Evolutionary conservation across 2,113 vertebrate species (phyloP), one percentile per base, ranked within the genome.

Genomic region (Chaetops frenatus): DNA sequence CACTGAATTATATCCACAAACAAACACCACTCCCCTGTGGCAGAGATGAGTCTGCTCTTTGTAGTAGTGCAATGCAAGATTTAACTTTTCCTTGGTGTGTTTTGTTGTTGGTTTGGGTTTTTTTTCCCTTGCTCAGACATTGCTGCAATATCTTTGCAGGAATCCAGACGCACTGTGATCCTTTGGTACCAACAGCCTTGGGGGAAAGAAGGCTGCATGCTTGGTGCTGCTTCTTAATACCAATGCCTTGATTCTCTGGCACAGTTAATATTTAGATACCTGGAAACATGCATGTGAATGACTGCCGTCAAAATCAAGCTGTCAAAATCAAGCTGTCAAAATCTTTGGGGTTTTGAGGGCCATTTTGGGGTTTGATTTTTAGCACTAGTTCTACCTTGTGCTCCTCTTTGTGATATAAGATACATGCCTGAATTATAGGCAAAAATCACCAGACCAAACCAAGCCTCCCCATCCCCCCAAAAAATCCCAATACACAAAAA

Each of bases 11-110:
- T 11, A 27, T 9, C 16, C 20, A 44, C 51, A 16, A 78, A 17
- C 3, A 3, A 88, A 29, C 11, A 57, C 22, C 24, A 21, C 9
- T 74, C 18, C 22, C 10, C 7, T 0, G 0, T 24, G 6, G 21
- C 53, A 86, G 27, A 67, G 31, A 14, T 2, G n/a, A 61, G 6
- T n/a, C 11, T 72, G 76, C 29, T 77, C 31, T 35, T 42, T 29
- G 24, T 4, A 77, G 50, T 40, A 91, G 17, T 5, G 19, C 31
- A 67, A 21, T 6, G 6, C 12, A 77, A 44, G 23, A 31, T 54
- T 66, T 79, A 23, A 33, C 17, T 44, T 83, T n/a, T 54, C 38
- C 6, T 38, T 35, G 4, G 7, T 36, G 27, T 50, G 3, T 28
- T 78, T 67, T 44, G 2, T 33, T 54, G 23, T 10, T 40, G 29